Evolutionary conservation across 2,888 invertebrate genomes (phyloP), one percentile per base, ranked within the genome.

Genomic region (Zonitis immaculata): DNA sequence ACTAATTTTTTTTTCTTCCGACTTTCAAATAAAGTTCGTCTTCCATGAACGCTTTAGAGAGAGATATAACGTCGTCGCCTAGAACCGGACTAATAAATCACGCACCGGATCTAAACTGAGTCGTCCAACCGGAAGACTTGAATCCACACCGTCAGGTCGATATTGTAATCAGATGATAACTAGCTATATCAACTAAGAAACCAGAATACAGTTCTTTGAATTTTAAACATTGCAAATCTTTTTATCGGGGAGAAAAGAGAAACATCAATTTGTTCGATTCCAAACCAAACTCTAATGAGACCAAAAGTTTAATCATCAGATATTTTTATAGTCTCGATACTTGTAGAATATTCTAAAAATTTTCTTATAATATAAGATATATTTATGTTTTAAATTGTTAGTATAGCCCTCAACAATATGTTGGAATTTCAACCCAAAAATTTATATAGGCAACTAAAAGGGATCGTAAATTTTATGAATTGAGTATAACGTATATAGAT

Each of bases 71-170:
- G 39, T 39, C 39, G 39, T 39, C 20, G 39, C 39, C 18, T 39
- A 39, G 18, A 20, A 39, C 5, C 20, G 11, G 59, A 52, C 60
- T 59, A 61, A 65, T 65, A 63, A 65, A 65, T 65, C 64, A 63
- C 54, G 32, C 16, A 47, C 45, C 54, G 47, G 56, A 28, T 47
- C 49, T 39, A 52, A 51, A 52, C 49, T 47, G 52, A 49, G 39
- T 39, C 39, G 39, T 39, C 20, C 39, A 47, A 49, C 56, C 56
- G 39, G 39, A 56, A 54, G 54, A 54, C 54, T 47, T 51, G 52
- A 50, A 56, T 56, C 51, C 44, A 49, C 44, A 49, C 56, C 49
- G 45, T 49, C 46, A 47, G 52, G 52, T 56, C 56, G 52, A 56
- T 56, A 56, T 50, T 49, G 49, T 56, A 56, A 56, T 52, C 49